phyloP scores from a whole-genome alignment of 2,797 vertebrate genomes.

The Cynodonichthys magdalenae region DNA sequence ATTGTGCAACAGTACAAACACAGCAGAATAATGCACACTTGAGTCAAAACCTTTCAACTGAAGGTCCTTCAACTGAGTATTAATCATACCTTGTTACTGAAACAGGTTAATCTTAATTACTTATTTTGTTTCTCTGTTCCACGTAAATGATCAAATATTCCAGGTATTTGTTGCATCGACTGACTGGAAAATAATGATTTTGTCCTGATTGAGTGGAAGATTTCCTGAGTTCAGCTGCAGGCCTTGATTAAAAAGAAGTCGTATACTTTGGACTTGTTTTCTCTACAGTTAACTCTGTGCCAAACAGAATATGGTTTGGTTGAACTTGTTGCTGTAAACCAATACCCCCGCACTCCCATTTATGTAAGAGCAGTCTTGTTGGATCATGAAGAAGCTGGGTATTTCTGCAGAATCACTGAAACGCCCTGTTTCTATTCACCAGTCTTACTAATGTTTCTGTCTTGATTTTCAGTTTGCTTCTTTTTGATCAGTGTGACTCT shows the following conservation, averaged over 20 bases:
- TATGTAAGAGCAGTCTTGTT: not conserved
- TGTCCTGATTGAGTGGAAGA: not conserved
- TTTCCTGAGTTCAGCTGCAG: conserved; percentile 8
- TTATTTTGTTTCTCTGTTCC: not conserved
- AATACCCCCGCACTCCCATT: conserved; percentile 2
- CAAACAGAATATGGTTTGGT: conserved; percentile 24
- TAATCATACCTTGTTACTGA: too few species aligned
- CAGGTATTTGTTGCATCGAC: not conserved
- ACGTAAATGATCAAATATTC: not conserved
- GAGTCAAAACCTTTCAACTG: not conserved
- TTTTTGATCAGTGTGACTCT: too few species aligned
- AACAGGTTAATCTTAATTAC: too few species aligned
- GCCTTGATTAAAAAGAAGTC: conserved; percentile 6
- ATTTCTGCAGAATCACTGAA: not conserved
- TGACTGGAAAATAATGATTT: not conserved
- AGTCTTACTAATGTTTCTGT: too few species aligned
- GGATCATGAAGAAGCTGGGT: not conserved
- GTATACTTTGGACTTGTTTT: not conserved
- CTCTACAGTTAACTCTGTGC: conserved; percentile 2
- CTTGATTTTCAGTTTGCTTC: too few species aligned
- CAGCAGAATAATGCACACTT: not conserved
- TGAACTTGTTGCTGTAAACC: not conserved
- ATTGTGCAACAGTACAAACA: conserved; percentile 24
- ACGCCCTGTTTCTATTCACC: not conserved
- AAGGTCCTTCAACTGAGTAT: not conserved